These are phyloP conservation scores for Chrosomus eos DNA, from an alignment of 2,797 vertebrate genomes.

Conservation along the genomic window DNA sequence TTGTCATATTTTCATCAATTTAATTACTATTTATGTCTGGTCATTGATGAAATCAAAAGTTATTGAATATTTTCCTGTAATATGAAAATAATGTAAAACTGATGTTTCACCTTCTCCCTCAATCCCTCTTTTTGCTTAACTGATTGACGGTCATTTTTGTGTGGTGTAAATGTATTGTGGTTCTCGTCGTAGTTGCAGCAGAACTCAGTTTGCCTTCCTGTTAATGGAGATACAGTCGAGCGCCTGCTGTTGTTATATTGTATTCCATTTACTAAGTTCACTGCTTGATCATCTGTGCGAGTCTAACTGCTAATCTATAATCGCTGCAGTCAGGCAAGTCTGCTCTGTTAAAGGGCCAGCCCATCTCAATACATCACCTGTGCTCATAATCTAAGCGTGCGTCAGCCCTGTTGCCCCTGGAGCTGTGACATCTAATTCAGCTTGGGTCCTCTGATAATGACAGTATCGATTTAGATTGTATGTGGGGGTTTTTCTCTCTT, in stretches of 20 bases:
- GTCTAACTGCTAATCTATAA: slow-evolving; percentile 64
- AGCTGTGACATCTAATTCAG: slow-evolving; percentile 75
- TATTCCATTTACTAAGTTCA: slow-evolving; percentile 61
- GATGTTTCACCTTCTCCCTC: not conserved
- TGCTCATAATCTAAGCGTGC: slow-evolving; percentile 69
- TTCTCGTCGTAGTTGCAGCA: not conserved
- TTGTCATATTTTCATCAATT: not conserved
- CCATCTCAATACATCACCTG: slow-evolving; percentile 64
- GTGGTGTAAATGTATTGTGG: not conserved
- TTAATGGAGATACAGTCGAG: slow-evolving; percentile 54
- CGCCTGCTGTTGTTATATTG: slow-evolving; percentile 54
- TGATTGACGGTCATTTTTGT: not conserved
- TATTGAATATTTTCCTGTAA: not conserved
- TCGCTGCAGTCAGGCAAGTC: slow-evolving; percentile 50
- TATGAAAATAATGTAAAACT: not conserved
- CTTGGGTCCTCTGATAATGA: slow-evolving; percentile 69
- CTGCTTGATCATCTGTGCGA: slow-evolving; percentile 56
- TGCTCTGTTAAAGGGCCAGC: slow-evolving; percentile 56
- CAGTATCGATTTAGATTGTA: slow-evolving; percentile 72
- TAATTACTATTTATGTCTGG: not conserved
- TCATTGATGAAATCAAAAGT: not conserved
- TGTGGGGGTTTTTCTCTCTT: slow-evolving; percentile 48
- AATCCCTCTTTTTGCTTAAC: not conserved
- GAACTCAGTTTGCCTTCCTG: slow-evolving; percentile 35
- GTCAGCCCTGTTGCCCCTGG: slow-evolving; percentile 66